Evolutionary conservation across 2,797 vertebrate genomes (phyloP), one percentile per base, ranked within the genome.

Genomic region (Bovichtus diacanthus): DNA sequence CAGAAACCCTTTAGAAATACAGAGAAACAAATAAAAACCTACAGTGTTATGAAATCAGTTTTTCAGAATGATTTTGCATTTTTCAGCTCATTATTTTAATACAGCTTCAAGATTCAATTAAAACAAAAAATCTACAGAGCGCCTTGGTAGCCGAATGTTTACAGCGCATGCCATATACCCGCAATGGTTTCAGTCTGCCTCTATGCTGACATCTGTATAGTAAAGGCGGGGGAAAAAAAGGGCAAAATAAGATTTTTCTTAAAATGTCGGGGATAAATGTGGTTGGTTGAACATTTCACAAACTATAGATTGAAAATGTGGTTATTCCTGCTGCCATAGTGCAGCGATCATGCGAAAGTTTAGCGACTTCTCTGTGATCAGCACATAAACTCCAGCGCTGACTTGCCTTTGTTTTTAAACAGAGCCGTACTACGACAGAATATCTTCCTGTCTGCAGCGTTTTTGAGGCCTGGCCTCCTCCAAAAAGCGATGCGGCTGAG

Each of bases 361-460:
- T 43, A 5, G 2, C 0, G 3, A 47, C 31, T 68, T 50, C 3
- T 73, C 74, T 39, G 13, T 13, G 19, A 62, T 54, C 34, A 34
- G 54, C 70, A 21, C 18, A 29, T 21, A 63, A 54, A 47, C 39
- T 70, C n/a, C 60, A 34, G 31, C 50, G 38, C 10, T 23, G 44
- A 41, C 44, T 58, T 15, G n/a, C n/a, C 41, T 70, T 56, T 65
- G 19, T 12, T 64, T 76, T 58, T 6, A 54, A 77, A 49, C 54
- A 71, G 41, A 74, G 44, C 27, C 53, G 41, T 2, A 15, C 41
- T 34, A 9, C 68, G 50, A 50, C 54, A 51, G 46, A 64, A 63
- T 41, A 23, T 53, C 80, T 91, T 90, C 78, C 82, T 89, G 87
- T 86, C 62, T 80, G 78, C 67, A 68, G 71, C 12, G 34, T 58